Evolutionary conservation across 2,113 vertebrate species (phyloP).

Genomic region (Mirounga angustirostris): DNA sequence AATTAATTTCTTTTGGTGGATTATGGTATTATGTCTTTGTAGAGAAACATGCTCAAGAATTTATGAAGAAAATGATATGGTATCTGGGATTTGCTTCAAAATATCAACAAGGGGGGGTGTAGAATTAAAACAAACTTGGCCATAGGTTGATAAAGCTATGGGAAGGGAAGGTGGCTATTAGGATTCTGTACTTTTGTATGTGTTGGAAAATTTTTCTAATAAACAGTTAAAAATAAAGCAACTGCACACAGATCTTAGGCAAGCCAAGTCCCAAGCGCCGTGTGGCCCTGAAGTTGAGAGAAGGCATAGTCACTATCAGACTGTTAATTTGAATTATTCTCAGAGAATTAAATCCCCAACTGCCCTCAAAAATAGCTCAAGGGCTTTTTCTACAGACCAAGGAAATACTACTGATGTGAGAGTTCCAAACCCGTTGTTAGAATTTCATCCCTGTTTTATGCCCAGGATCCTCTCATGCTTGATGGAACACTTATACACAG

Average conservation of each 20-base stretch:
- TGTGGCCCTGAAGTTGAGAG: slow-evolving; percentile 32
- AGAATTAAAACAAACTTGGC: slow-evolving; percentile 28
- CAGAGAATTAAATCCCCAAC: neutral
- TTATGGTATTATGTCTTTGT: neutral
- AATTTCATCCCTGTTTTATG: slow-evolving; percentile 3
- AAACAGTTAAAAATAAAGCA: slow-evolving; percentile 40
- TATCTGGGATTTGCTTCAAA: slow-evolving; percentile 44
- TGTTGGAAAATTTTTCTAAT: neutral
- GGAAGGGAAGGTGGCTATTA: neutral
- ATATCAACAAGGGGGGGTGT: neutral
- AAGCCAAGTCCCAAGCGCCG: neutral
- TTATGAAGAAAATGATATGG: neutral
- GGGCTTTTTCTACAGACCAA: neutral
- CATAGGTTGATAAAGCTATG: neutral
- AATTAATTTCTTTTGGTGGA: slow-evolving; percentile 30
- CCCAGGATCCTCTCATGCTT: slow-evolving; percentile 97
- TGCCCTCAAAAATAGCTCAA: neutral
- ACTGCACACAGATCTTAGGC: neutral
- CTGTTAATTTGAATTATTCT: slow-evolving; percentile 47
- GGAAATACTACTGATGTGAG: neutral
- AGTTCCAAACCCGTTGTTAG: neutral
- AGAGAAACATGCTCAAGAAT: neutral
- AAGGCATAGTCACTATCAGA: neutral
- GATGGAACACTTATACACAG: slow-evolving; percentile 98
- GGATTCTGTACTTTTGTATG: slow-evolving; percentile 10